Conservation (phyloP, 2,888 invertebrate species). For the Polydrusus tereticollis region DNA sequence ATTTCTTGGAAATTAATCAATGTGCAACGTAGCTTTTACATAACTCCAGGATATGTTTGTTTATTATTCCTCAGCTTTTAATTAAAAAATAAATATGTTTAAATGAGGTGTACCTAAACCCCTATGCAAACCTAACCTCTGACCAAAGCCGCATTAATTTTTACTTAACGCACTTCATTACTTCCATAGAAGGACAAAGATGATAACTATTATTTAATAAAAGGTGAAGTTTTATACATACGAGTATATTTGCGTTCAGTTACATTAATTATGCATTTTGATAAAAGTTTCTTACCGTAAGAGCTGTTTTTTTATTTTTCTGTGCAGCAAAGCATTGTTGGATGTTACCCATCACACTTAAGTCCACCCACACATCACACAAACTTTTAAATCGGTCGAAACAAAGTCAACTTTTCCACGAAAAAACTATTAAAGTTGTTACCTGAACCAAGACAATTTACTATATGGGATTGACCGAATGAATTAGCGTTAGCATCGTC, state of each 20-base stretch:
- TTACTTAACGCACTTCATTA: too few relatives aligned
- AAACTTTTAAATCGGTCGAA: slow-evolving; percentile 19
- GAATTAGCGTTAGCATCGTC: slow-evolving; percentile 22
- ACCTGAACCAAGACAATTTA: slow-evolving; percentile 24
- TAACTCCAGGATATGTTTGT: too few relatives aligned
- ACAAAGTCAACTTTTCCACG: slow-evolving; percentile 16
- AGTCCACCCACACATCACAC: slow-evolving; percentile 49
- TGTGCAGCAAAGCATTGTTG: slow-evolving; percentile 60
- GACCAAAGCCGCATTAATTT: too few relatives aligned
- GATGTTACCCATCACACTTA: slow-evolving; percentile 59
- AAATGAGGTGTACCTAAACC: too few relatives aligned
- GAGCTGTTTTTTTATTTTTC: slow-evolving; percentile 50
- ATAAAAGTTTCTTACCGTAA: slow-evolving; percentile 40
- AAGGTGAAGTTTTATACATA: too few relatives aligned
- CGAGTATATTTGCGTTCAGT: neutral
- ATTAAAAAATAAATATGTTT: too few relatives aligned
- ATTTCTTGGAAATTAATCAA: too few relatives aligned
- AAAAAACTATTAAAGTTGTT: slow-evolving; percentile 14
- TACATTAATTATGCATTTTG: neutral
- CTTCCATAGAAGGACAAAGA: too few relatives aligned
- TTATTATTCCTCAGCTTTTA: too few relatives aligned
- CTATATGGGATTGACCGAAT: slow-evolving; percentile 35
- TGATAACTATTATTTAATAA: too few relatives aligned
- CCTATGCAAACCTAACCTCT: too few relatives aligned
- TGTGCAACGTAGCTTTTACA: too few relatives aligned